Evolutionary conservation across 2,888 invertebrate species (phyloP).

Genomic region (Diaperis boleti): DNA sequence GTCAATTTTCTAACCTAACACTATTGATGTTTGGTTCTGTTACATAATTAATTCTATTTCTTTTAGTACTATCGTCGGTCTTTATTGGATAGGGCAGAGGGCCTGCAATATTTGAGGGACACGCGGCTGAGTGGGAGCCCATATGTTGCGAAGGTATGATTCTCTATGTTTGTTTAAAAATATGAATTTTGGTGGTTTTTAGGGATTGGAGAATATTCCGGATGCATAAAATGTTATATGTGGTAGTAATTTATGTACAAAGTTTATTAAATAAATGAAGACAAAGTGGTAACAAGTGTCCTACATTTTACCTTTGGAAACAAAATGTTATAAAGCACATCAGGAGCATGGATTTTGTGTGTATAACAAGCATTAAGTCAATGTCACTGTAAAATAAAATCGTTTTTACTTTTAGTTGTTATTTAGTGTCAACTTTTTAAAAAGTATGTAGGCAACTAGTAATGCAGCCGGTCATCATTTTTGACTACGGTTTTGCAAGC

Average conservation of each 20-base stretch:
- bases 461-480: too few relatives aligned
- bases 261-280: background rate
- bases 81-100: conserved; percentile 68
- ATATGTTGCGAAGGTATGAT: conserved; percentile 65
- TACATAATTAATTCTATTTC: conserved; percentile 36
- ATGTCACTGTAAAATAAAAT: too few relatives aligned
- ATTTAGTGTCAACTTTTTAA: too few relatives aligned
- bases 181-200: conserved; percentile 59
- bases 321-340: background rate
- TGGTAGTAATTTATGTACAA: conserved; percentile 7
- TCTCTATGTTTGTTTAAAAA: background rate
- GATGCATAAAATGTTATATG: conserved; percentile 63
- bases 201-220: conserved; percentile 72
- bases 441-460: too few relatives aligned
- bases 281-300: background rate
- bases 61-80: conserved; percentile 67
- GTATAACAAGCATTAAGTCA: too few relatives aligned
- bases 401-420: too few relatives aligned
- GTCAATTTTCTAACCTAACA: conserved; percentile 31
- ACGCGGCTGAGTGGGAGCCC: conserved; percentile 72
- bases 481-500: too few relatives aligned
- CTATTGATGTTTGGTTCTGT: conserved; percentile 19
- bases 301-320: background rate
- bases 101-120: conserved; percentile 73
- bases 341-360: too few relatives aligned